Evolutionary conservation across 2,888 invertebrate genomes (phyloP).

Genomic region (Ophioninae sp.): DNA sequence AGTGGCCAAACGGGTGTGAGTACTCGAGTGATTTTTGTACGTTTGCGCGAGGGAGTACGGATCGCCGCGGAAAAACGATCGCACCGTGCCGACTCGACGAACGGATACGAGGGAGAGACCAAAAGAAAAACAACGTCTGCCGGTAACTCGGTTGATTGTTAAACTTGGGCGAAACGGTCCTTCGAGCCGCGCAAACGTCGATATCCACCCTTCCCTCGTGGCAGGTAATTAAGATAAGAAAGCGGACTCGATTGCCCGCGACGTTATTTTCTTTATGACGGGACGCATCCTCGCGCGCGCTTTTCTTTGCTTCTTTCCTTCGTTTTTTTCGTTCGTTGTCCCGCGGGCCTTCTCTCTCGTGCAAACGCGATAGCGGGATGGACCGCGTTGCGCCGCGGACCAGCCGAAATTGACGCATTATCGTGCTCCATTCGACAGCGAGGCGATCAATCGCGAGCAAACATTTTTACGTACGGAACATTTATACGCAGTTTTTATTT

Average conservation of each 20-base stretch:
- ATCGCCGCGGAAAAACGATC: constrained; percentile 12
- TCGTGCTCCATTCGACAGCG: constrained; percentile 5
- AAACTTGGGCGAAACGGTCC: constrained; percentile 42
- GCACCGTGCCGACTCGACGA: constrained; percentile 18
- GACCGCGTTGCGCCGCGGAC: background rate
- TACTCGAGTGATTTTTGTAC: background rate
- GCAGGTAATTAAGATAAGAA: constrained; percentile 61
- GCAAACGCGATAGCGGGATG: constrained; percentile 1
- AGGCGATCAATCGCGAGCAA: background rate
- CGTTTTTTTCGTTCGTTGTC: background rate
- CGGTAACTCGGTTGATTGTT: constrained; percentile 55
- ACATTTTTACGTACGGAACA: background rate
- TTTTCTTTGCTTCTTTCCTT: constrained; percentile 15
- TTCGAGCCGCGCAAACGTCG: constrained; percentile 44
- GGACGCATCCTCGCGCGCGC: constrained; percentile 22
- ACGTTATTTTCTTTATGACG: constrained; percentile 47
- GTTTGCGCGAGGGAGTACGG: background rate
- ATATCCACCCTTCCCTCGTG: constrained; percentile 31
- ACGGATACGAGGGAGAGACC: constrained; percentile 8
- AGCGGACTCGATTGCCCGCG: constrained; percentile 40
- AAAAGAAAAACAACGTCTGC: constrained; percentile 33
- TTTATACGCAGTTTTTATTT: background rate
- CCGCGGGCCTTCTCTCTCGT: background rate
- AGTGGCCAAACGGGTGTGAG: background rate
- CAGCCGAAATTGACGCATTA: background rate